Evolutionary conservation across 1,140 invertebrate genomes (phyloP).

Genomic region (Dufourea novaeangliae): DNA sequence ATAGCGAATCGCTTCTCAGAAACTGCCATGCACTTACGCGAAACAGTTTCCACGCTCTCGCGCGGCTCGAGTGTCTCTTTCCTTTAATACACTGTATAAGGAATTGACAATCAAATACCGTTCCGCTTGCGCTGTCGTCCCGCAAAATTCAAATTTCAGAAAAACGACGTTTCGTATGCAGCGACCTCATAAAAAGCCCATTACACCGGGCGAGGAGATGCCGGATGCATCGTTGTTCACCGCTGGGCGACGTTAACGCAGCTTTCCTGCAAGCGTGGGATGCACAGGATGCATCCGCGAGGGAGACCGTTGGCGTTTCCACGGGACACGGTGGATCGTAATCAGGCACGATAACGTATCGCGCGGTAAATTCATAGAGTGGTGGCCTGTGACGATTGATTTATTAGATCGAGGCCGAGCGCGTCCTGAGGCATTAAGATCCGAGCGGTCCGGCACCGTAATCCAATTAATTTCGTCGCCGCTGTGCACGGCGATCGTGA

Average conservation of each 20-base stretch:
- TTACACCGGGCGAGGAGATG: background rate
- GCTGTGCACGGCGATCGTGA: constrained; percentile 52
- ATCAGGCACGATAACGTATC: constrained; percentile 43
- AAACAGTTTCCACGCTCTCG: too few species aligned
- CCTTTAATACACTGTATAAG: too few species aligned
- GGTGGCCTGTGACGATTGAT: constrained; percentile 51
- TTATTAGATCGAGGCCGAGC: constrained; percentile 49
- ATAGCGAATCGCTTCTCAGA: too few species aligned
- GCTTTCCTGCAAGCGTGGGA: background rate
- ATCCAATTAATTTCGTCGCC: constrained; percentile 59
- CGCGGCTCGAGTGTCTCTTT: too few species aligned
- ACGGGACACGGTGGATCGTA: constrained; percentile 24
- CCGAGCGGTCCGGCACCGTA: constrained; percentile 43
- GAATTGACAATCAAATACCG: background rate
- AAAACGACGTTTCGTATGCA: background rate
- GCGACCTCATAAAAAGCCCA: background rate
- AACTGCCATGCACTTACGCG: too few species aligned
- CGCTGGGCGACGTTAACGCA: background rate
- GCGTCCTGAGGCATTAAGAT: constrained; percentile 54
- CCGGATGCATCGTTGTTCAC: background rate
- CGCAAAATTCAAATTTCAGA: background rate
- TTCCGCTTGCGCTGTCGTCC: background rate
- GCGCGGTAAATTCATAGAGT: constrained; percentile 43
- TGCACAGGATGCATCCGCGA: too few species aligned
- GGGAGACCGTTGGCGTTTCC: background rate